Evolutionary conservation across 1,140 invertebrate genomes (phyloP).

Genomic region (Atta cephalotes): DNA sequence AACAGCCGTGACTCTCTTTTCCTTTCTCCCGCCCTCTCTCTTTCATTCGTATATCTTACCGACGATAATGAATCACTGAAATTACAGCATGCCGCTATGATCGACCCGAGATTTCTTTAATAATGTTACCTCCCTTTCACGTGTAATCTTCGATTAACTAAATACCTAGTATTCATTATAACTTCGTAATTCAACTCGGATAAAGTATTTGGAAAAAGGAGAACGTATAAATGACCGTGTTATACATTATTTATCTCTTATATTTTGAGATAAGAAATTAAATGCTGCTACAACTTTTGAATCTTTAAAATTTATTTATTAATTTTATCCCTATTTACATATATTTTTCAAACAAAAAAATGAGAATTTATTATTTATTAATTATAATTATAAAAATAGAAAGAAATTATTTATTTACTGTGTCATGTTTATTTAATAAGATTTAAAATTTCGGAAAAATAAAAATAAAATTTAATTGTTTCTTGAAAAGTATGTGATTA

Average conservation of each 20-base stretch:
- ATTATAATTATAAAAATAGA: neutral
- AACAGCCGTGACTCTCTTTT: constrained; percentile 45
- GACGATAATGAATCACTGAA: constrained; percentile 51
- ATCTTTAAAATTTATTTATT: neutral
- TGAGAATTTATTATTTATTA: constrained; percentile 10
- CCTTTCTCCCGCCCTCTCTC: constrained; percentile 21
- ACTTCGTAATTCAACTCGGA: neutral
- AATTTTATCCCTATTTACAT: neutral
- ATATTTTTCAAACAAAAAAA: neutral
- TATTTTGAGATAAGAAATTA: neutral
- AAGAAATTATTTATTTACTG: neutral
- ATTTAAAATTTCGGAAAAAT: constrained; percentile 3
- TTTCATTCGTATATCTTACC: constrained; percentile 37
- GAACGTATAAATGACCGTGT: neutral
- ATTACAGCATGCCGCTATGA: constrained; percentile 55
- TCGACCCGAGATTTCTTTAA: constrained; percentile 49
- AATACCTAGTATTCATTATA: neutral
- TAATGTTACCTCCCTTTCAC: neutral
- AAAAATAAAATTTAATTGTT: neutral
- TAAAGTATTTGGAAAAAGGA: neutral
- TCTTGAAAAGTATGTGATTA: neutral
- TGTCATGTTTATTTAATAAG: neutral
- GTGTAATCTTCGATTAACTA: constrained; percentile 52
- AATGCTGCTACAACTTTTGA: neutral
- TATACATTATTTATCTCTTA: neutral